phyloP scores from a whole-genome alignment of 1,140 invertebrate genomes.

The Harlomillsia oculata region DNA sequence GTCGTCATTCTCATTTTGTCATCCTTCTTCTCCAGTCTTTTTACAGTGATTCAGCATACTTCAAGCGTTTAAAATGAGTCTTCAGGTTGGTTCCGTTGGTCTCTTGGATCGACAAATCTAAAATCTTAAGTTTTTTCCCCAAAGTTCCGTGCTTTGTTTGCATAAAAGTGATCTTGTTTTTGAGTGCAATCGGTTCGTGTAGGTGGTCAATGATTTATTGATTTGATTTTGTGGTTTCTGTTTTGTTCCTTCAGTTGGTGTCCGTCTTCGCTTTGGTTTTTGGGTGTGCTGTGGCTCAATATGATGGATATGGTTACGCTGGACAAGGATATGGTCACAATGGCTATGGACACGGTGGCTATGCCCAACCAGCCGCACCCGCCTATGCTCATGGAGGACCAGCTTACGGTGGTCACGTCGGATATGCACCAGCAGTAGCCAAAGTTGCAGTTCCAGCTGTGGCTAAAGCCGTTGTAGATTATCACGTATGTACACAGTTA shows the following conservation, averaged over 20 bases:
- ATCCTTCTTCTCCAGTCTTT: too few species aligned
- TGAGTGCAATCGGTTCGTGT: too few species aligned
- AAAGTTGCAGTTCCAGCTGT: conserved; percentile 23
- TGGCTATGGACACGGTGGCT: conserved; percentile 10
- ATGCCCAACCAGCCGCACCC: background rate
- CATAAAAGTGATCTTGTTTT: too few species aligned
- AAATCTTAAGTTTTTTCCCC: too few species aligned
- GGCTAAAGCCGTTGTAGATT: conserved; percentile 19
- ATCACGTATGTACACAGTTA: conserved; percentile 13
- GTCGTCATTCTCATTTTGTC: too few species aligned
- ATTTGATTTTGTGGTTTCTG: too few species aligned
- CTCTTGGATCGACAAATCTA: too few species aligned
- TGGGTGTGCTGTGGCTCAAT: conserved; percentile 6
- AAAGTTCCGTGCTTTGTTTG: too few species aligned
- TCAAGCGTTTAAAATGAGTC: too few species aligned
- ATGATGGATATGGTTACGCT: background rate
- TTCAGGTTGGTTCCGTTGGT: too few species aligned
- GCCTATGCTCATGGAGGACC: conserved; percentile 6
- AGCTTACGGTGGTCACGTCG: background rate
- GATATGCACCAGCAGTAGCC: conserved; percentile 6
- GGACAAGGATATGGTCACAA: conserved; percentile 18
- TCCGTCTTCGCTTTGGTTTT: background rate
- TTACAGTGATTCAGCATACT: too few species aligned
- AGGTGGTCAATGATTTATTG: background rate
- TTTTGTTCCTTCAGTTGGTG: conserved; percentile 6